Percentiles rank a stretch among this genome's conserved stretches.
Conservation (phyloP, 2,113 vertebrate genomes). For the Thamnaconus septentrionalis region DNA sequence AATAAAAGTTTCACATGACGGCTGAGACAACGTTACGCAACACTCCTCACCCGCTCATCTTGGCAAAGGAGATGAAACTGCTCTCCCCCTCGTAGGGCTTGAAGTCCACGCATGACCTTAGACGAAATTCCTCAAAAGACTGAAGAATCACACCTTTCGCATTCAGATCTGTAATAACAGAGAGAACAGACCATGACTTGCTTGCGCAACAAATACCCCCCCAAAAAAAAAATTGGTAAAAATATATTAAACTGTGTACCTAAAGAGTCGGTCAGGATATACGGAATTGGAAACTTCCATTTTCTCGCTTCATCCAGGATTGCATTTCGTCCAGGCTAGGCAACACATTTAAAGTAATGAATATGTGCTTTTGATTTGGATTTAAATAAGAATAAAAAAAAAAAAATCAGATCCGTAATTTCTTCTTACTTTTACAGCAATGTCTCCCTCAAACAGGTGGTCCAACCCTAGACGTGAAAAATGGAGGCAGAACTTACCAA, state of each 20-base stretch:
- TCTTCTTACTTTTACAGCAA: slow-evolving; percentile 66
- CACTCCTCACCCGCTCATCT: slow-evolving; percentile 82
- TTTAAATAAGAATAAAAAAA: neutral
- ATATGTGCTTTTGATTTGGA: neutral
- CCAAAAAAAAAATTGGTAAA: neutral
- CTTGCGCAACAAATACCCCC: neutral
- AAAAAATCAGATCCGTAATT: neutral
- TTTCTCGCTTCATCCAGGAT: slow-evolving; percentile 74
- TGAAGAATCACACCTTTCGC: slow-evolving; percentile 90
- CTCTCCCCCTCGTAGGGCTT: slow-evolving; percentile 89
- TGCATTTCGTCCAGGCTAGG: slow-evolving; percentile 75
- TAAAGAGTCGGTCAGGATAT: slow-evolving; percentile 85
- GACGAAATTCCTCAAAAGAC: slow-evolving; percentile 87
- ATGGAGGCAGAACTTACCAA: neutral
- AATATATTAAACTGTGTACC: slow-evolving; percentile 67
- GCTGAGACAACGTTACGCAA: neutral
- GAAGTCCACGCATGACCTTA: slow-evolving; percentile 93
- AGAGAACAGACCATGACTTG: neutral
- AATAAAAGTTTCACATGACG: slow-evolving; percentile 9
- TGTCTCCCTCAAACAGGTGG: slow-evolving; percentile 74
- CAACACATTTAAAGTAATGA: slow-evolving; percentile 40
- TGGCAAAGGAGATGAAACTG: slow-evolving; percentile 81
- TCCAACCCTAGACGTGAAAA: slow-evolving; percentile 42
- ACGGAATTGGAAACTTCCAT: slow-evolving; percentile 89
- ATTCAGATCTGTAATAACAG: slow-evolving; percentile 63